Evolutionary conservation across 1,140 invertebrate species (phyloP), one percentile per base, ranked within the genome.

Genomic region (Caenorhabditis inopinata): DNA sequence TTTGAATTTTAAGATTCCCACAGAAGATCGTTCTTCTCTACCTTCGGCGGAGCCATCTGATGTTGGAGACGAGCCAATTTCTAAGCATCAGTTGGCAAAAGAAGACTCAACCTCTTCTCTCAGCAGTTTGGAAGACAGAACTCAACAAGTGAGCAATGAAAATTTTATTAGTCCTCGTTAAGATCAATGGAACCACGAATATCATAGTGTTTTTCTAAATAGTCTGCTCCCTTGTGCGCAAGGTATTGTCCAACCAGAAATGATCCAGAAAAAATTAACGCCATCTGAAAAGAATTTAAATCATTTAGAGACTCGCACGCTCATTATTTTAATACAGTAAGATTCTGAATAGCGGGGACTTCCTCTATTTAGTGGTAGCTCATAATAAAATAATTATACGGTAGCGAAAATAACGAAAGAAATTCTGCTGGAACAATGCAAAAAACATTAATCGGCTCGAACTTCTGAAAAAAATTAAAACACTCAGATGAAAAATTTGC

Each of bases 161-260:
- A 3, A 58, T 42, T 42, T 68, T 38, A 21, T 68, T 42, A 35
- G n/a, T 68, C 58, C 21, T 68, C 58, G 9, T 7, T 42, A 42
- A 6, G n/a, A 38, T 68, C n/a, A n/a, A 11, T 2, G 12, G 32
- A 35, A 21, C 58, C 29, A 1, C n/a, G 32, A 42, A 35, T 38
- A 21, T 68, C 58, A 38, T 68, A 68, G 25, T 42, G 23, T 11
- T 68, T 29, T 42, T 68, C 58, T 18, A 68, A 68, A 18, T 68
- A 68, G 29, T 68, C 25, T 6, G 58, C 58, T 68, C 58, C 58
- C 23, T 18, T 38, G n/a, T 68, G 16, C 38, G 12, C 58, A 9
- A 68, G n/a, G 58, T 68, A 68, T 42, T 68, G 58, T 35, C 58
- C 58, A 68, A 68, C 21, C 0, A 68, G 14, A 21, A 68, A 68